Percentiles rank a stretch among this genome's conserved stretches.
Evolutionary conservation across 2,888 invertebrate genomes (phyloP).

Genomic region (Odontothrips loti): DNA sequence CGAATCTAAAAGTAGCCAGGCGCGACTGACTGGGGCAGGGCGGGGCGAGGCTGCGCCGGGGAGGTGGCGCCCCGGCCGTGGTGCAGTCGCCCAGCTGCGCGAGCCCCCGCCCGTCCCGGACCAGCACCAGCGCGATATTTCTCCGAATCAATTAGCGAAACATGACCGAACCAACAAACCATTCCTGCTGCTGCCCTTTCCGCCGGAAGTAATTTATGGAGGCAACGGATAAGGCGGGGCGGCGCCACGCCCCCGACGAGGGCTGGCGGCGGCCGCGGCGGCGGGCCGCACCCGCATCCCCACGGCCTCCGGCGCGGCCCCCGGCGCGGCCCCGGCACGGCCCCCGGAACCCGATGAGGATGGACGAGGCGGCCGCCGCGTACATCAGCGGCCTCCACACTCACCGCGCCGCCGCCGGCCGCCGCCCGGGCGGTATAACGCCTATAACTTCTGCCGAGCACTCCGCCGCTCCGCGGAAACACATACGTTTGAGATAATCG

Average conservation of each 20-base stretch:
- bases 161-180: neutral
- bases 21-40: neutral
- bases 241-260: neutral
- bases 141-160: slow-evolving; percentile 15
- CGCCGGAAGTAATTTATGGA: neutral
- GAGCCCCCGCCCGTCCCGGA: neutral
- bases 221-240: neutral
- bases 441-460: too few relatives aligned
- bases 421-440: neutral
- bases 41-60: too few relatives aligned
- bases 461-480: neutral
- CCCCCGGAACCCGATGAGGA: too few relatives aligned
- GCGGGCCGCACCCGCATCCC: too few relatives aligned
- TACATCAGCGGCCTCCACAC: neutral
- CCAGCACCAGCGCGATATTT: neutral
- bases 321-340: too few relatives aligned
- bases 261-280: neutral
- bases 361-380: neutral
- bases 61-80: neutral
- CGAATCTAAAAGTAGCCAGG: slow-evolving; percentile 13
- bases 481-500: neutral
- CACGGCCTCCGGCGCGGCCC: too few relatives aligned
- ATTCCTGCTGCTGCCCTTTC: slow-evolving; percentile 1
- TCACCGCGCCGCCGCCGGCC: neutral
- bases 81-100: neutral